phyloP scores from a whole-genome alignment of 1,140 invertebrate genomes.

The Acromyrmex echinatior region DNA sequence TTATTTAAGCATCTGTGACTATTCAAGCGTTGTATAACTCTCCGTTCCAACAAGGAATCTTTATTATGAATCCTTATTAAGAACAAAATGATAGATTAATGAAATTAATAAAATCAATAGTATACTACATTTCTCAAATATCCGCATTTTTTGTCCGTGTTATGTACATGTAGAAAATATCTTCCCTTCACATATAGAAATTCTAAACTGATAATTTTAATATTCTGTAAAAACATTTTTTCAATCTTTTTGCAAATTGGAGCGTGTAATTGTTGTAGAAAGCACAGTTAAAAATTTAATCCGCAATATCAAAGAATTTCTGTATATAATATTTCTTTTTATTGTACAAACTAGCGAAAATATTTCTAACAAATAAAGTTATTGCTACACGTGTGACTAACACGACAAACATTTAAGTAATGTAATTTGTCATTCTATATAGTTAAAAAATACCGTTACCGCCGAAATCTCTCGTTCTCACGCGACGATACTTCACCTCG shows the following conservation, averaged over 20 bases:
- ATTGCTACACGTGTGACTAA: not conserved
- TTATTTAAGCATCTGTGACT: no score
- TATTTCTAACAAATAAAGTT: conserved; percentile 14
- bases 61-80: no score
- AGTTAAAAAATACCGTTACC: conserved; percentile 40
- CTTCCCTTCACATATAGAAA: not conserved
- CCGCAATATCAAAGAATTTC: not conserved
- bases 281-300: not conserved
- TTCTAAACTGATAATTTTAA: not conserved
- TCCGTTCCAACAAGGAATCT: no score
- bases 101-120: no score
- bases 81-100: no score
- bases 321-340: not conserved
- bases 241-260: not conserved
- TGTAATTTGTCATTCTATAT: conserved; percentile 40
- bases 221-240: not conserved
- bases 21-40: no score
- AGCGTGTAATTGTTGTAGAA: not conserved
- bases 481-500: conserved; percentile 41
- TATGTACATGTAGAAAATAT: not conserved
- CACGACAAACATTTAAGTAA: conserved; percentile 41
- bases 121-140: no score
- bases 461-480: conserved; percentile 46
- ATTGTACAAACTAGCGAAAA: not conserved
- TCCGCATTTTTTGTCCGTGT: no score